phyloP scores from a whole-genome alignment of 2,888 invertebrate species.

The Orthosia gothica region DNA sequence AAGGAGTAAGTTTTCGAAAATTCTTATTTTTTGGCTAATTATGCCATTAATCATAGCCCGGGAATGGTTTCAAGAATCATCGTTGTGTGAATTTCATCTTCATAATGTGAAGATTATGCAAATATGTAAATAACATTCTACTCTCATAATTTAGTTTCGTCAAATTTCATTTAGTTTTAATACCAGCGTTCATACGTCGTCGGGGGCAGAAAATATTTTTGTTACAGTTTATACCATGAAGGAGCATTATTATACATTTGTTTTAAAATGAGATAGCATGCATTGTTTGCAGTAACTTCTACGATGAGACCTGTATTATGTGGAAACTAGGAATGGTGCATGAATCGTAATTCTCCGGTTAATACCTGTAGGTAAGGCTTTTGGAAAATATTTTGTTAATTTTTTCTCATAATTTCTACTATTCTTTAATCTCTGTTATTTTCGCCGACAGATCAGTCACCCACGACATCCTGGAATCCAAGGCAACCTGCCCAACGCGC shows the following conservation, averaged over 20 bases:
- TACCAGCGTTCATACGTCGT: conserved; percentile 35
- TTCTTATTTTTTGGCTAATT: conserved; percentile 56
- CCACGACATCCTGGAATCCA: background rate
- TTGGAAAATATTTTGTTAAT: background rate
- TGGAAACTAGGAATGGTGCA: background rate
- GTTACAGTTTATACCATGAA: conserved; percentile 19
- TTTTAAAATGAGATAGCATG: conserved; percentile 27
- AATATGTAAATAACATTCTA: conserved; percentile 62
- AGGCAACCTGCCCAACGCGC: background rate
- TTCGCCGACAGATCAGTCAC: no score
- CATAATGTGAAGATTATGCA: conserved; percentile 67
- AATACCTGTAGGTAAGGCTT: background rate
- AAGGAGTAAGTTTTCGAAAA: conserved; percentile 40
- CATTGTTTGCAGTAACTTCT: background rate
- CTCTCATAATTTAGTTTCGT: conserved; percentile 59
- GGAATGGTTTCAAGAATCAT: conserved; percentile 49
- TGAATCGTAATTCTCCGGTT: background rate
- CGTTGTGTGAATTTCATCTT: conserved; percentile 64
- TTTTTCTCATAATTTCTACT: background rate
- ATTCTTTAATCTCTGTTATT: background rate
- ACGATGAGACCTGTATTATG: background rate
- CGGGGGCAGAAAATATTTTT: conserved; percentile 48
- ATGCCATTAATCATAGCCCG: conserved; percentile 51
- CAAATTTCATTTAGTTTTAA: conserved; percentile 62
- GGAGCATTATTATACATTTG: conserved; percentile 22